Base-by-base conservation (phyloP, 1,140 invertebrate genomes). In the Macrocentrus cingulum region DNA sequence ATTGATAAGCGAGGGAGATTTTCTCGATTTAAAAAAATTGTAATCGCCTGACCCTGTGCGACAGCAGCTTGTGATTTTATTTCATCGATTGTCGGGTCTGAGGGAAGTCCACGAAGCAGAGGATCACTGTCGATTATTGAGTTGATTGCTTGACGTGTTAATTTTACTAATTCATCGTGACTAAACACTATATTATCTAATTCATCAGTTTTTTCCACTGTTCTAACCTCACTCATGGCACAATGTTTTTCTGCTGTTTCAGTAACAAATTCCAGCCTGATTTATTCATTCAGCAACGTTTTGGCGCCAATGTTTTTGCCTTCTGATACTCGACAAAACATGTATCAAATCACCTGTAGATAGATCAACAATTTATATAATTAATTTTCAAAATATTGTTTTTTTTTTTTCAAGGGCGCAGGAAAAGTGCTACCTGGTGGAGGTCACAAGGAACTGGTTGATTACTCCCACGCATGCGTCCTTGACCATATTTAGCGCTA, bases 21-120 rank as follows among this genome's bases (percentile, higher is more conserved):
- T 58, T 64, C 70, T 34, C 78, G 69, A 52, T 73, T 67, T 51
- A 80, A 67, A 49, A 69, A 77, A 15, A 80, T 58, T 8, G 71
- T 73, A 23, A 80, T 79, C 2, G 78, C 76, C 58, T 79, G 77
- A 39, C 78, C 78, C 51, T 76, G 74, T 22, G 68, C 74, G 29
- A 80, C 77, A 13, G 78, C 77, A 13, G 60, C 62, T 63, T 79
- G 76, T 3, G 76, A 67, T 61, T 70, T 78, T 2, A 80, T 68
- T 61, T 80, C 78, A 34, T 80, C 78, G 5, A 72, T 42, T 0
- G 74, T 78, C n/a, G 75, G 69, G 61, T 80, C 74, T 3, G 56
- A 46, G 0, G 68, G 75, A 36, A 80, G 52, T 49, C 70, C 73
- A 20, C n/a, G 51, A 1, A 80, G 66, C 8, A 80, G 22, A 0